A percentile compares a stretch with the other conserved stretches of the same genome.
These are phyloP conservation scores for Anagrus nilaparvatae DNA, from an alignment of 1,140 invertebrate species.

Conservation along the genomic window DNA sequence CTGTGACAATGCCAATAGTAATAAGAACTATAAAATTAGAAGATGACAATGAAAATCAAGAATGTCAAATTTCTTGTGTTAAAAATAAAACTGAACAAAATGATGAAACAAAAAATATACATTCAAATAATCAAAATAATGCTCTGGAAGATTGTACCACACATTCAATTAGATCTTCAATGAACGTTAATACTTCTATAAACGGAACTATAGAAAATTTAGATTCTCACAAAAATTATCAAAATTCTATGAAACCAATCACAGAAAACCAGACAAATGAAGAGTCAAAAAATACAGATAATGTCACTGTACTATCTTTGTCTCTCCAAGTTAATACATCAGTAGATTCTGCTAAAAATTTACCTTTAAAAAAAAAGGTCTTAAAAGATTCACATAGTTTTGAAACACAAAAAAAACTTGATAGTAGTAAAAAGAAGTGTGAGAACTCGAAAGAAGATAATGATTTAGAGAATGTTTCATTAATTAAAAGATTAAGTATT, in stretches of 20 bases:
- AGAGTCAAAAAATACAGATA: constrained; percentile 9
- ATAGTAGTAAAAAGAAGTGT: too few relatives aligned
- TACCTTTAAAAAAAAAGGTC: constrained; percentile 5
- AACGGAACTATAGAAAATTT: not conserved
- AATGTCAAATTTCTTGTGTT: not conserved
- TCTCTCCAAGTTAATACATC: constrained; percentile 32
- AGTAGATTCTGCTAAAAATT: constrained; percentile 18
- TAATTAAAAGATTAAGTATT: constrained; percentile 13
- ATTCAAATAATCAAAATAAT: not conserved
- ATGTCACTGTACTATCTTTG: constrained; percentile 13
- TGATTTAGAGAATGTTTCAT: constrained; percentile 9
- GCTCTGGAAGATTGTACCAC: not conserved
- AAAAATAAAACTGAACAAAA: not conserved
- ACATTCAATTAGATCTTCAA: constrained; percentile 2
- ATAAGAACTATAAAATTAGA: too few relatives aligned
- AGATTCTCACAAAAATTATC: constrained; percentile 1
- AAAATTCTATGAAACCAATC: not conserved
- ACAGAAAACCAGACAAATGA: not conserved
- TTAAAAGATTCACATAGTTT: too few relatives aligned
- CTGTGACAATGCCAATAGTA: too few relatives aligned
- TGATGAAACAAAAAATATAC: not conserved
- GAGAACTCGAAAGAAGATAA: constrained; percentile 5
- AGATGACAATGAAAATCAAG: not conserved
- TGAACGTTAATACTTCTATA: constrained; percentile 2
- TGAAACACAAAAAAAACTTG: constrained; percentile 12